These are phyloP conservation scores for Pedetes capensis DNA, from an alignment of 2,113 vertebrate genomes.

Conservation along the genomic window DNA sequence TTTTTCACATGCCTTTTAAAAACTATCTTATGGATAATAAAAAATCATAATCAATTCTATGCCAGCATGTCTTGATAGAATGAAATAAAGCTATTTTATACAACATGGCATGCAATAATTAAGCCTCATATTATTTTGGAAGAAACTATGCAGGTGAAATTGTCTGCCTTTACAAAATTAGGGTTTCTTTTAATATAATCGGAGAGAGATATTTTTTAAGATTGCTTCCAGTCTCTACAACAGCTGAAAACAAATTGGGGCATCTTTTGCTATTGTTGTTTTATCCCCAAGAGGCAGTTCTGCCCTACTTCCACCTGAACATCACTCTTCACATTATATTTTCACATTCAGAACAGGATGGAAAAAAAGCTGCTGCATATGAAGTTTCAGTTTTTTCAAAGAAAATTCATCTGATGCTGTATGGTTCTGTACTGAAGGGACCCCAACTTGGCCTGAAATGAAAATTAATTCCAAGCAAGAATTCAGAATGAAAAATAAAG, in stretches of 20 bases:
- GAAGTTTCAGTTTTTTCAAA: neutral
- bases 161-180: neutral
- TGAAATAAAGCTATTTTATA: neutral
- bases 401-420: neutral
- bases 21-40: neutral
- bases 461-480: constrained; percentile 14
- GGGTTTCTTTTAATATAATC: neutral
- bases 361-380: neutral
- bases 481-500: neutral
- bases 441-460: neutral
- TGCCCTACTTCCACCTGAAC: neutral
- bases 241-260: neutral
- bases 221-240: neutral
- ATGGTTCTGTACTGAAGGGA: neutral
- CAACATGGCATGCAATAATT: neutral
- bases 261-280: neutral
- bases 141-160: neutral
- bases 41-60: neutral
- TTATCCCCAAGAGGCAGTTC: neutral
- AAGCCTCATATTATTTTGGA: neutral
- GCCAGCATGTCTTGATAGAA: neutral
- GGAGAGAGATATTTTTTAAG: neutral
- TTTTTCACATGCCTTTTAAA: neutral
- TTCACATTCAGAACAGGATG: too few species aligned
- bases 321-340: constrained; percentile 1